A percentile compares a stretch with the other conserved stretches of the same genome.
These are phyloP conservation scores for Epirrhoe alternata DNA, from an alignment of 2,888 invertebrate genomes.

Conservation along the genomic window DNA sequence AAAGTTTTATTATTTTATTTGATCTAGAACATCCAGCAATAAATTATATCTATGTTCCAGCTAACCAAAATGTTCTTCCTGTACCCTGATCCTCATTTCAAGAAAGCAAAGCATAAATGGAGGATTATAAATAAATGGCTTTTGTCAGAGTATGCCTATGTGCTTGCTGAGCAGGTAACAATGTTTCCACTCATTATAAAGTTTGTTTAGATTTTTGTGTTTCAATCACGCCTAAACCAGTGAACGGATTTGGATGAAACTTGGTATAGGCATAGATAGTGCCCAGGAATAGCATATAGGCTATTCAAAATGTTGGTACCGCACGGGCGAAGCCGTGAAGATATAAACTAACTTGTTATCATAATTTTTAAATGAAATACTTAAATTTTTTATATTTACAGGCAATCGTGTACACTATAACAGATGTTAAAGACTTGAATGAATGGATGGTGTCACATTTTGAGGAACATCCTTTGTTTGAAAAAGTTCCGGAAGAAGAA, in stretches of 20 bases:
- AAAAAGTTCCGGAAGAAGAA: conserved; percentile 89
- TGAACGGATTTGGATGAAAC: no score
- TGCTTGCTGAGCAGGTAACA: conserved; percentile 91
- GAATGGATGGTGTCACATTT: conserved; percentile 99
- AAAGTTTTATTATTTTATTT: no score
- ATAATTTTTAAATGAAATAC: neutral
- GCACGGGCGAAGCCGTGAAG: no score
- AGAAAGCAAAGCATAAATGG: conserved; percentile 99
- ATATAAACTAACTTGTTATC: neutral
- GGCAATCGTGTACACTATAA: conserved; percentile 97
- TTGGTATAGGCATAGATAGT: no score
- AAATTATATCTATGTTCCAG: conserved; percentile 77
- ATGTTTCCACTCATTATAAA: no score
- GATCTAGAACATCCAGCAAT: neutral
- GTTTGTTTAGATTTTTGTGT: no score
- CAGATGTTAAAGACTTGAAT: conserved; percentile 98
- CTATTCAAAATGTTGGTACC: no score
- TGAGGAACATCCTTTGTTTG: conserved; percentile 95
- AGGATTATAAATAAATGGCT: conserved; percentile 97
- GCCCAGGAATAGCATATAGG: no score
- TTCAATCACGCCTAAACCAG: no score
- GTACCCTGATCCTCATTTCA: conserved; percentile 99
- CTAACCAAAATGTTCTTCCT: conserved; percentile 98
- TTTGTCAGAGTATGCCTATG: conserved; percentile 98
- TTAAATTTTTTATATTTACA: conserved; percentile 55